These are phyloP conservation scores for Nymphalis polychloros DNA, from an alignment of 2,888 invertebrate genomes.

Conservation along the genomic window DNA sequence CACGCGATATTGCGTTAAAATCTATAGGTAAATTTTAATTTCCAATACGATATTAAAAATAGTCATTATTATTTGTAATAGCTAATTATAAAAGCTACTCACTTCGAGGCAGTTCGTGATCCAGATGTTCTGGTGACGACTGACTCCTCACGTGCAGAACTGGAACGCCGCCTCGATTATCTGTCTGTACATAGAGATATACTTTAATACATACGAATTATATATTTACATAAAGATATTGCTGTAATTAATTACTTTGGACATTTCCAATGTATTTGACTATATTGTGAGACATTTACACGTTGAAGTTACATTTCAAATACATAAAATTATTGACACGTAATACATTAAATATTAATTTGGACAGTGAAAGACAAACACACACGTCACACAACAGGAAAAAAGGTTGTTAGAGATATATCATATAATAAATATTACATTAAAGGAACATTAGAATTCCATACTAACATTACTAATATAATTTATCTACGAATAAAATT, in stretches of 20 bases:
- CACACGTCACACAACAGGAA: background rate
- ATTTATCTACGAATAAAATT: background rate
- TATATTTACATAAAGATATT: background rate
- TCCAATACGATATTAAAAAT: background rate
- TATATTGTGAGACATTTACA: background rate
- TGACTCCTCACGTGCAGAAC: conserved; percentile 71
- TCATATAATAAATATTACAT: background rate
- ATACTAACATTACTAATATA: background rate
- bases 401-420: background rate
- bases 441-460: background rate
- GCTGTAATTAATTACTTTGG: background rate
- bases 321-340: no score
- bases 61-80: background rate
- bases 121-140: conserved; percentile 75
- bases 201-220: background rate
- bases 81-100: conserved; percentile 43
- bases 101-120: conserved; percentile 64
- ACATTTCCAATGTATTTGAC: background rate
- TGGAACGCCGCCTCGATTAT: conserved; percentile 63
- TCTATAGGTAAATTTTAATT: no score
- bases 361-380: conserved; percentile 9
- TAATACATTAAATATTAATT: conserved; percentile 4
- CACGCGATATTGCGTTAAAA: no score
- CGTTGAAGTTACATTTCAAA: no score
- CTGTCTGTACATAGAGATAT: conserved; percentile 53